A percentile compares a stretch with the other conserved stretches of the same genome.
phyloP scores from a whole-genome alignment of 1,140 invertebrate species.

The Drosophila grimshawi region DNA sequence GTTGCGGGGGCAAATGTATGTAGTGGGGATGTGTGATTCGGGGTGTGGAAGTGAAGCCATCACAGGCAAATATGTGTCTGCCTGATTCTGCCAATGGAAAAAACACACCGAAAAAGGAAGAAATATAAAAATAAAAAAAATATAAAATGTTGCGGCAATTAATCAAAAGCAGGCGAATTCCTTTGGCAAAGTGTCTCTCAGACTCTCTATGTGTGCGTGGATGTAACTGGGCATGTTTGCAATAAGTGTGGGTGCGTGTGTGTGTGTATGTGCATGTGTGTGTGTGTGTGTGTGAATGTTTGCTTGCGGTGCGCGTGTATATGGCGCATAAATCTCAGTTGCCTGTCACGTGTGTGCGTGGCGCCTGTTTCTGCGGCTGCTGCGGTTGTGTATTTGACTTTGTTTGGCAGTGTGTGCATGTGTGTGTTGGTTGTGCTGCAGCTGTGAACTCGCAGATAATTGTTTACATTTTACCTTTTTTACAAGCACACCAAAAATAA shows the following conservation, averaged over 20 bases:
- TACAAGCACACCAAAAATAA: constrained; percentile 14
- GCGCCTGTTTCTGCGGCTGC: constrained; percentile 50
- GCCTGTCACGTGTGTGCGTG: constrained; percentile 63
- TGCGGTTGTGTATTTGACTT: constrained; percentile 59
- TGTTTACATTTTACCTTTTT: constrained; percentile 81
- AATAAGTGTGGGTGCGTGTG: constrained; percentile 12
- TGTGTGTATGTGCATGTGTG: constrained; percentile 12
- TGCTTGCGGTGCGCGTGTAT: constrained; percentile 42
- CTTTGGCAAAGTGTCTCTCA: constrained; percentile 62
- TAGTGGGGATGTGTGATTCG: not conserved
- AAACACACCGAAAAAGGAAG: not conserved
- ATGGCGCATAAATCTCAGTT: constrained; percentile 72
- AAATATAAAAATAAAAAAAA: constrained; percentile 30
- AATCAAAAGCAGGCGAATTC: constrained; percentile 80
- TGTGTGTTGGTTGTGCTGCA: constrained; percentile 40
- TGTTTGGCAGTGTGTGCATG: constrained; percentile 22
- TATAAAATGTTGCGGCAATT: constrained; percentile 81
- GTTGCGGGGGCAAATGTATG: not conserved
- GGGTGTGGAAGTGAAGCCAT: constrained; percentile 61
- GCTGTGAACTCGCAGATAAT: constrained; percentile 75
- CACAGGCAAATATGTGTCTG: constrained; percentile 51
- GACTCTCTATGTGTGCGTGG: constrained; percentile 40
- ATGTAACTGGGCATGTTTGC: constrained; percentile 29
- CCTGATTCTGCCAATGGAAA: constrained; percentile 19
- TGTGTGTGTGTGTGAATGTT: constrained; percentile 41